Evolutionary conservation across 2,888 invertebrate species (phyloP).

Genomic region (Eilema griseolum): DNA sequence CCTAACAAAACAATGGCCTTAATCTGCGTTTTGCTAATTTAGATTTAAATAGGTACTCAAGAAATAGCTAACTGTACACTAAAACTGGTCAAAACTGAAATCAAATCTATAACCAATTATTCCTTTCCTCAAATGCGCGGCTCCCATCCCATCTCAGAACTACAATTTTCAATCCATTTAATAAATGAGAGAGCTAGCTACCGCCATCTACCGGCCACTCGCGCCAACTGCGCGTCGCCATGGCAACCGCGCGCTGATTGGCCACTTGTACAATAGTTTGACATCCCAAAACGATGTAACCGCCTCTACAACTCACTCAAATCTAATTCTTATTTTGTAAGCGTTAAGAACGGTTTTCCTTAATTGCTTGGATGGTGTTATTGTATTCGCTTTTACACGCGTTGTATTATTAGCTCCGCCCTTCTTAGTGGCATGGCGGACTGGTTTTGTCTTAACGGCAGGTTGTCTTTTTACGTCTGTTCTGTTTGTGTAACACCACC

Average conservation of each 20-base stretch:
- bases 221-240: conserved; percentile 68
- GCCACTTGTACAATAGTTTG: conserved; percentile 69
- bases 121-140: conserved; percentile 8
- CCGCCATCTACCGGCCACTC: conserved; percentile 75
- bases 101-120: conserved; percentile 29
- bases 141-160: conserved; percentile 31
- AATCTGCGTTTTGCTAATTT: background rate
- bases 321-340: conserved; percentile 62
- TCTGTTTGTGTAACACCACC: conserved; percentile 56
- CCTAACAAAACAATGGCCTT: background rate
- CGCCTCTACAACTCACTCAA: conserved; percentile 57
- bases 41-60: background rate
- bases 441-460: conserved; percentile 63
- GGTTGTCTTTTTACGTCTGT: conserved; percentile 73
- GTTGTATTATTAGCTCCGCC: conserved; percentile 81
- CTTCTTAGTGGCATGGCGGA: conserved; percentile 81
- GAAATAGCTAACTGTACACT: background rate
- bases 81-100: conserved; percentile 2
- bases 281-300: conserved; percentile 63
- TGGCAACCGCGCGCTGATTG: conserved; percentile 82
- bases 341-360: conserved; percentile 62
- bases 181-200: conserved; percentile 37
- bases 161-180: conserved; percentile 48
- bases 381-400: conserved; percentile 47
- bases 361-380: conserved; percentile 45